These are phyloP conservation scores for Pachypeltis micranthus DNA, from an alignment of 1,140 invertebrate species.

Conservation along the genomic window DNA sequence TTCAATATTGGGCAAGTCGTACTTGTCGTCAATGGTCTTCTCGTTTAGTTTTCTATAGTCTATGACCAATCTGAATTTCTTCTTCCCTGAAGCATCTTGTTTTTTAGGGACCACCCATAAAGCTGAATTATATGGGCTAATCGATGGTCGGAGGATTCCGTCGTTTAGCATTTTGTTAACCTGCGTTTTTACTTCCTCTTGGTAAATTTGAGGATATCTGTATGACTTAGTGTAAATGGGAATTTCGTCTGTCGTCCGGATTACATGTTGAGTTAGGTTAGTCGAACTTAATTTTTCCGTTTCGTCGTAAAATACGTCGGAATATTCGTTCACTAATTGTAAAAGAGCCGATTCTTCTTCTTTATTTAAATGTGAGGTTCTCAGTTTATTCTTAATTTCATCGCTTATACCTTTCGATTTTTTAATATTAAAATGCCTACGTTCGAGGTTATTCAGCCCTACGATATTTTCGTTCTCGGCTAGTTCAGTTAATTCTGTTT, in stretches of 20 bases:
- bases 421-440: too few species aligned
- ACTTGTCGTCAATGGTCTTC: slow-evolving; percentile 32
- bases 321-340: not conserved
- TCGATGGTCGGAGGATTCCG: too few species aligned
- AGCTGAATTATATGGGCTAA: slow-evolving; percentile 21
- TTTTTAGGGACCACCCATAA: too few species aligned
- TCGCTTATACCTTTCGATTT: too few species aligned
- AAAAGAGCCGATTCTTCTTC: not conserved
- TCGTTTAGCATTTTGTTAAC: too few species aligned
- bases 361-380: not conserved
- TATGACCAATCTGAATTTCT: slow-evolving; percentile 22
- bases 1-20: slow-evolving; percentile 38
- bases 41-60: slow-evolving; percentile 25
- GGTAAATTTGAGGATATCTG: slow-evolving; percentile 31
- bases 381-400: too few species aligned
- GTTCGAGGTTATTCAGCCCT: too few species aligned
- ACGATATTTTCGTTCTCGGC: too few species aligned
- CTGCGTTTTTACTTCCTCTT: slow-evolving; percentile 32
- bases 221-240: slow-evolving; percentile 30
- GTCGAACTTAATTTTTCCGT: not conserved
- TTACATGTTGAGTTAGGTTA: slow-evolving; percentile 28
- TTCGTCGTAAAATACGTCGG: slow-evolving; percentile 7
- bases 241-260: slow-evolving; percentile 21
- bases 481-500: too few species aligned
- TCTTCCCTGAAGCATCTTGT: slow-evolving; percentile 20